phyloP scores from a whole-genome alignment of 2,113 vertebrate species.

The Takifugu flavidus region DNA sequence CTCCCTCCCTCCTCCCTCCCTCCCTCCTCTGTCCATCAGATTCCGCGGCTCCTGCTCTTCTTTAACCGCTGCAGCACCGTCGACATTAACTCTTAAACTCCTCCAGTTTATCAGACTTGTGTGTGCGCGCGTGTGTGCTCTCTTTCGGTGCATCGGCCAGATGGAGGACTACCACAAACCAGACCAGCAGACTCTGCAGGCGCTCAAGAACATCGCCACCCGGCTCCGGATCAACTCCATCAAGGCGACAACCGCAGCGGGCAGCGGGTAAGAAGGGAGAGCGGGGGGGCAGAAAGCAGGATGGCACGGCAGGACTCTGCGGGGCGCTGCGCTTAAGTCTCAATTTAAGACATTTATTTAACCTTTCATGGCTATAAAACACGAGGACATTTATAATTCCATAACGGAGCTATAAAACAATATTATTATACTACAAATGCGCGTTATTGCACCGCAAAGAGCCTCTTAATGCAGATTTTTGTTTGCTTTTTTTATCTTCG shows the following conservation, averaged over 20 bases:
- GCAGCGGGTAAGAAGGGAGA: conserved; percentile 81
- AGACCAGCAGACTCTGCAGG: conserved; percentile 93
- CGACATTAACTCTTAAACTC: conserved; percentile 44
- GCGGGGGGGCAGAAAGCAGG: too few species aligned
- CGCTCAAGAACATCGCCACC: conserved; percentile 89
- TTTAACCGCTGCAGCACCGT: conserved; percentile 50
- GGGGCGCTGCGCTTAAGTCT: neutral
- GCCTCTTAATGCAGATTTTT: too few species aligned
- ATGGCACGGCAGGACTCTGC: neutral
- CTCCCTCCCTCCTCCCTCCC: conserved; percentile 20
- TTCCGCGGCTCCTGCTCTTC: conserved; percentile 15
- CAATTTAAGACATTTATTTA: too few species aligned
- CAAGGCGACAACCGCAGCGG: conserved; percentile 86
- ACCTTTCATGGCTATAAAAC: too few species aligned
- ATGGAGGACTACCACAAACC: conserved; percentile 95
- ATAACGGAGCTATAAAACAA: too few species aligned
- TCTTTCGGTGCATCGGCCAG: conserved; percentile 26
- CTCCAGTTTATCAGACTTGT: conserved; percentile 9
- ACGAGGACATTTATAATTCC: too few species aligned
- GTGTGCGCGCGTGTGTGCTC: conserved; percentile 26
- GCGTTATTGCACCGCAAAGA: too few species aligned
- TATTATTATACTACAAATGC: too few species aligned
- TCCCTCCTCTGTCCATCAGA: conserved; percentile 6
- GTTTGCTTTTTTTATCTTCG: too few species aligned
- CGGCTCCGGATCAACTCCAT: conserved; percentile 89